Evolutionary conservation across 2,888 invertebrate genomes (phyloP), one percentile per base, ranked within the genome.

Genomic region (Melikaiella ostensackeni): DNA sequence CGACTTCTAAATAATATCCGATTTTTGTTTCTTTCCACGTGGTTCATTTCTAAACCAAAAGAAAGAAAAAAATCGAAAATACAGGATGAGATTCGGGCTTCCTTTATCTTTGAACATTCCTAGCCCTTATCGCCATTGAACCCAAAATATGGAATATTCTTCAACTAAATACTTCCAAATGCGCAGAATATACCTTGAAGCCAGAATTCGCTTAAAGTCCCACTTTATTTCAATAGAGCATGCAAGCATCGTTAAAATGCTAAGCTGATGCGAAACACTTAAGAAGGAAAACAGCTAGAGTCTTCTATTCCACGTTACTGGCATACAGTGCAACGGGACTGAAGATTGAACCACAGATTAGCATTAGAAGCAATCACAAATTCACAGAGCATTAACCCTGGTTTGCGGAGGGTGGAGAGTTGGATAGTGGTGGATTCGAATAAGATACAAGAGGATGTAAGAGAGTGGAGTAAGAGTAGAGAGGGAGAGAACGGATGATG

Each of bases 321-420:
- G 7, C 50, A n/a, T 63, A 7, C 19, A 33, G 13, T 63, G 63
- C 33, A 27, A 33, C 19, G 38, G 21, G 33, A n/a, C 21, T 63
- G 21, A 63, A 64, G 38, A 64, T 24, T 64, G 42, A 64, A 78
- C 79, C 74, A 77, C 77, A 81, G 79, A 83, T 84, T 87, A 84
- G 83, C 86, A 85, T 86, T 84, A 82, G 82, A 76, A 82, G 81
- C 85, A 88, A 87, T 88, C 87, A 86, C 84, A 87, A 87, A 88
- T 87, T 87, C 84, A 86, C 85, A 82, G 86, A 86, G 85, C 85
- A 86, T 87, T 88, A 87, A 85, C 84, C 83, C 80, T 83, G 74
- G 80, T 77, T 78, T 85, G 55, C 79, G 35, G 77, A 74, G 75
- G 76, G 75, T 79, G 75, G 82, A 75, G 81, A 62, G 38, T 74